Evolutionary conservation across 2,113 vertebrate genomes (phyloP).

Genomic region (Clinocottus analis): DNA sequence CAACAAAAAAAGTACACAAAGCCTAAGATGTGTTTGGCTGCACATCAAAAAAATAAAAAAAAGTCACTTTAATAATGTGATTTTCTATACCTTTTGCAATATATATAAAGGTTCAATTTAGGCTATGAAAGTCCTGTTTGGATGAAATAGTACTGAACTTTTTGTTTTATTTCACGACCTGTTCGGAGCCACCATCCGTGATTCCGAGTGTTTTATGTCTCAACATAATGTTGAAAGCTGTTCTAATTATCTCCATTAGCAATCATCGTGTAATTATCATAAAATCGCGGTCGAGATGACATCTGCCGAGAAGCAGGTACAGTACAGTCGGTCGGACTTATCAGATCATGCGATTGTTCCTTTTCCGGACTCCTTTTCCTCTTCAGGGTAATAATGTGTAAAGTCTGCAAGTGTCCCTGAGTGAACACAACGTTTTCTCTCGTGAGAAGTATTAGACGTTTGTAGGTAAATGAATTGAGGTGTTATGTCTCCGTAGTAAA

Average conservation of each 20-base stretch:
- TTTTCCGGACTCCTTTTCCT: background rate
- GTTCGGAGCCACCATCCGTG: background rate
- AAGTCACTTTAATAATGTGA: no score
- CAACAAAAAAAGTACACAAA: no score
- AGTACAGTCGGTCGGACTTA: constrained; percentile 7
- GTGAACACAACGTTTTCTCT: background rate
- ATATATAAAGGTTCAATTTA: background rate
- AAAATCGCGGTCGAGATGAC: constrained; percentile 35
- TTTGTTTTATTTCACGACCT: background rate
- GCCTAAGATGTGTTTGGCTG: no score
- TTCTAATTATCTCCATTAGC: background rate
- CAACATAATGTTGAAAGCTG: background rate
- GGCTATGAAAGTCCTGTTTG: background rate
- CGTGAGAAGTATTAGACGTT: constrained; percentile 7
- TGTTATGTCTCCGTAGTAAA: background rate
- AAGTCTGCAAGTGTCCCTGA: background rate
- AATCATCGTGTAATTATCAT: background rate
- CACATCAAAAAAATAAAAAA: no score
- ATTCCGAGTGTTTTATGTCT: background rate
- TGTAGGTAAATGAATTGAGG: constrained; percentile 3
- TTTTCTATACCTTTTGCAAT: background rate
- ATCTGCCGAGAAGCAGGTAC: background rate
- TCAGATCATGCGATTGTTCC: constrained; percentile 2
- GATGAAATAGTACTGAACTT: background rate
- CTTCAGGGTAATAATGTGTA: background rate